These are phyloP conservation scores for Pseudochirops corinnae DNA, from an alignment of 2,797 vertebrate species.

Conservation along the genomic window DNA sequence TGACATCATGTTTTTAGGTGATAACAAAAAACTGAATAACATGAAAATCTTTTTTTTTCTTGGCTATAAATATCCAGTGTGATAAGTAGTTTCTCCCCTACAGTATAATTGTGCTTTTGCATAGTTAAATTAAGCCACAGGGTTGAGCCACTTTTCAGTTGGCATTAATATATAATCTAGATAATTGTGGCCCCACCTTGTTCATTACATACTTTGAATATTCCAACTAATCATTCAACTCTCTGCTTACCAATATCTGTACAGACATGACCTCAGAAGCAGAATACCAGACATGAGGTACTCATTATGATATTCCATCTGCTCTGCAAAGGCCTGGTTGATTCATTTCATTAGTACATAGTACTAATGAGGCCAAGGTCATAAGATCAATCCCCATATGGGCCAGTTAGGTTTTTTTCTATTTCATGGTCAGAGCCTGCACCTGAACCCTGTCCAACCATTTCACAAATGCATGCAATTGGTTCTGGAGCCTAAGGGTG, in stretches of 20 bases:
- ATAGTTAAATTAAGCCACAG: background rate
- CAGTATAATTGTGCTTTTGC: background rate
- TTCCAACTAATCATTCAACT: background rate
- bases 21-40: slow-evolving; percentile 47
- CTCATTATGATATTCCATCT: background rate
- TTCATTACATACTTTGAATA: slow-evolving; percentile 35
- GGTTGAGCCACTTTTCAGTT: background rate
- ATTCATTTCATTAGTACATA: background rate
- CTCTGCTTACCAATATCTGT: slow-evolving; percentile 33
- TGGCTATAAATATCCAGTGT: slow-evolving; percentile 17
- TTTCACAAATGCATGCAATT: background rate
- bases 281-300: background rate
- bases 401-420: background rate
- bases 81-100: background rate
- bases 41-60: slow-evolving; percentile 32
- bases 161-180: background rate
- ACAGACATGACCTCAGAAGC: slow-evolving; percentile 35
- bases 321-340: background rate
- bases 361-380: background rate
- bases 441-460: background rate
- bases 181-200: slow-evolving; percentile 30
- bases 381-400: background rate
- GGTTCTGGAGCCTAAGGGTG: background rate
- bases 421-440: background rate
- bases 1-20: slow-evolving; percentile 45